Evolutionary conservation across 2,888 invertebrate genomes (phyloP), one percentile per base, ranked within the genome.

Genomic region (Ethmia dodecea): DNA sequence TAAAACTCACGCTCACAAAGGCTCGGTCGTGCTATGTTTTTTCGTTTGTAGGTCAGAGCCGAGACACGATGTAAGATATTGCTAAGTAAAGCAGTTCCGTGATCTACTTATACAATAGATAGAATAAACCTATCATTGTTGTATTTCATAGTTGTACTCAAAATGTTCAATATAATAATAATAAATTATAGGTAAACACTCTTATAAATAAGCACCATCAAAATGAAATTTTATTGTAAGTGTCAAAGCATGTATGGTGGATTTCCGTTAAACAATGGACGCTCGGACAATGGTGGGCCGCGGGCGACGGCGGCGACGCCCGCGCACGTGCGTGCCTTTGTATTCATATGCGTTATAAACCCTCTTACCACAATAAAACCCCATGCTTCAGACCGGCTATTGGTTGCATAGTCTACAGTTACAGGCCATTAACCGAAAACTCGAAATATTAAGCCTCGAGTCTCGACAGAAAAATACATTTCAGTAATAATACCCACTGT

Each of bases 231-330:
- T 66, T 62, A 63, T 55, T 58, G 50, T 63, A 61, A 70, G 63
- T 77, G 73, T 71, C 73, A 71, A 75, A 70, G 63, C 69, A 55
- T 73, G 69, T 72, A 64, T 51, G 55, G 54, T 73, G 69, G 68
- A 75, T 77, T 76, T 75, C 74, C 69, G 64, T 75, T 70, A 77
- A 76, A 81, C 81, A 83, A 81, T 81, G 73, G 73, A 37, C 49
- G 48, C 43, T 53, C 53, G 66, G 76, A 83, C 81, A 81, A 81
- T 79, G 68, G 26, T 26, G 67, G 16, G 31, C 12, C 42, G 40
- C 56, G 60, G 58, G 56, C 64, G 60, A 47, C 53, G 47, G 38
- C 55, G 50, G 13, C 30, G 12, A 6, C 22, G 31, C 22, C 31
- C 31, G 50, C 65, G 75, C 83, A 79, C 83, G 81, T 83, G 83